Evolutionary conservation across 2,113 vertebrate genomes (phyloP).

Genomic region (Copsychus sechellarum): DNA sequence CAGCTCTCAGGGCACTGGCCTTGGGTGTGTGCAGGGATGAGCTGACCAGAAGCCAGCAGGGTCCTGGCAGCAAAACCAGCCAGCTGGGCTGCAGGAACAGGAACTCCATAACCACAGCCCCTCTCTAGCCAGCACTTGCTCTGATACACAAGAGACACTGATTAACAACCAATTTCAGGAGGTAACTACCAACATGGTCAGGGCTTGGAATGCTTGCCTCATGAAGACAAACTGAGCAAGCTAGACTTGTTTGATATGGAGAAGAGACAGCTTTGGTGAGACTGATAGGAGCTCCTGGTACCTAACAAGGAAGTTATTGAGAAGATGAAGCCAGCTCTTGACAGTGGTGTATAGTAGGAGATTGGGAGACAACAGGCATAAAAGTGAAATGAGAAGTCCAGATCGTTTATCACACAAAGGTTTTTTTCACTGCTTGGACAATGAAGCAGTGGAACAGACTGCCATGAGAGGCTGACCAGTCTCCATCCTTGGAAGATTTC

Average conservation of each 20-base stretch:
- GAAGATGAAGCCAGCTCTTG: background rate
- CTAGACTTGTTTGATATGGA: background rate
- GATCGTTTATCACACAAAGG: background rate
- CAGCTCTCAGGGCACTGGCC: background rate
- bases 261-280: background rate
- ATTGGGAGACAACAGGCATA: background rate
- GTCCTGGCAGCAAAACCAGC: background rate
- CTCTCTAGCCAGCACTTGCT: background rate
- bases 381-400: background rate
- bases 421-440: background rate
- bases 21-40: background rate
- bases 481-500: background rate
- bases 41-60: background rate
- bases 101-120: background rate
- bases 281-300: background rate
- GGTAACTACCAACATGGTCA: background rate
- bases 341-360: background rate
- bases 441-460: background rate
- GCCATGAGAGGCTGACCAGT: background rate
- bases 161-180: background rate
- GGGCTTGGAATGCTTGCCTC: background rate
- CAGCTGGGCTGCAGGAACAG: fast-evolving
- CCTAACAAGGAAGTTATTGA: background rate
- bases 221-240: background rate
- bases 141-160: background rate